These are phyloP conservation scores for Cottus gobio DNA, from an alignment of 2,113 vertebrate genomes.

Conservation along the genomic window DNA sequence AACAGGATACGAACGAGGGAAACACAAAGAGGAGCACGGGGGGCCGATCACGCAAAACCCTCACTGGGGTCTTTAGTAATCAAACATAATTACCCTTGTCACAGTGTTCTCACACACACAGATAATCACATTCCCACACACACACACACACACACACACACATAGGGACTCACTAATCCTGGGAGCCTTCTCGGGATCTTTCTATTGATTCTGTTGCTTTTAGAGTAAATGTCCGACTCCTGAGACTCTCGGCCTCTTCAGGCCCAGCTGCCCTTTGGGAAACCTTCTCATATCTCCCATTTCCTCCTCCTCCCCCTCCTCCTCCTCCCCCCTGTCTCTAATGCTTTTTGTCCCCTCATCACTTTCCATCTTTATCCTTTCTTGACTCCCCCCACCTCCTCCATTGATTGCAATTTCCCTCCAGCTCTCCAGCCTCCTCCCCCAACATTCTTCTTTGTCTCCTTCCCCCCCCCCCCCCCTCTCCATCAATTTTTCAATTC, in stretches of 20 bases:
- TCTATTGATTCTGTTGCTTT: slow-evolving; percentile 63
- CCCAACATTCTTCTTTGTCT: slow-evolving; percentile 9
- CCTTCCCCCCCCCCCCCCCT: background rate
- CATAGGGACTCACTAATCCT: slow-evolving; percentile 34
- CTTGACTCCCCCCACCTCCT: slow-evolving; percentile 1
- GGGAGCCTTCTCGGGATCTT: slow-evolving; percentile 36
- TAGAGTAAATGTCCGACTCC: slow-evolving; percentile 62
- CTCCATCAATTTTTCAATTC: slow-evolving; percentile 30
- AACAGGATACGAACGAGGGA: slow-evolving; percentile 35
- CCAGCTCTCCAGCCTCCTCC: slow-evolving; percentile 15
- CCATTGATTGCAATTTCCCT: slow-evolving; percentile 2
- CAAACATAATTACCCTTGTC: slow-evolving; percentile 77
- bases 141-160: slow-evolving; percentile 27
- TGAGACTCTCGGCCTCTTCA: slow-evolving; percentile 26
- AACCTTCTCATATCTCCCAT: slow-evolving; percentile 2
- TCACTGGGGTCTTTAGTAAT: slow-evolving; percentile 73
- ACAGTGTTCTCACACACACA: slow-evolving; percentile 67
- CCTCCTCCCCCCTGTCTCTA: background rate
- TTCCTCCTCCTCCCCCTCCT: background rate
- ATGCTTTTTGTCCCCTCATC: background rate
- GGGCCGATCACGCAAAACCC: slow-evolving; percentile 59
- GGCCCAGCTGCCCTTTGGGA: slow-evolving; percentile 6
- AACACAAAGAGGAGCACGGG: slow-evolving; percentile 53
- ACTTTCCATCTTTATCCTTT: slow-evolving; percentile 23
- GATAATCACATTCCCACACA: slow-evolving; percentile 56